phyloP scores from a whole-genome alignment of 2,888 invertebrate species.

The Pachymerium ferrugineum region DNA sequence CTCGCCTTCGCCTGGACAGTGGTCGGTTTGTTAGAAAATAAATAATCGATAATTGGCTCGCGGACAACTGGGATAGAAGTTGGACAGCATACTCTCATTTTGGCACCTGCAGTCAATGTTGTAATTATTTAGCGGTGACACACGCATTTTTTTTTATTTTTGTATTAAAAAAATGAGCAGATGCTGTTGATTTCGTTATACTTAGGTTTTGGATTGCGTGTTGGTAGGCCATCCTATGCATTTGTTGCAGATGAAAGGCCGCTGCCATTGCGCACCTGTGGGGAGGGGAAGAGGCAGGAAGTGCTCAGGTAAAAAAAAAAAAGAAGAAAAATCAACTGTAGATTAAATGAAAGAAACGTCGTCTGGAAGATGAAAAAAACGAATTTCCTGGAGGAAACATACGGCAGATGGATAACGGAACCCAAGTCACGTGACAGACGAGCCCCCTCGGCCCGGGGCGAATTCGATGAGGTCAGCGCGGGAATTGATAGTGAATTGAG shows the following conservation, averaged over 20 bases:
- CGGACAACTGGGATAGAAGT: background rate
- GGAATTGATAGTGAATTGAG: background rate
- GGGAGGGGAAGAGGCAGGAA: background rate
- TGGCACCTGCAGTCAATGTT: too few relatives aligned
- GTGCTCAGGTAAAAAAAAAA: background rate
- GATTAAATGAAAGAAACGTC: background rate
- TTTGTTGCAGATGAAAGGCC: conserved; percentile 13
- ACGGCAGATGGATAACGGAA: background rate
- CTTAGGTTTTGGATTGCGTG: background rate
- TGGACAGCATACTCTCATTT: background rate
- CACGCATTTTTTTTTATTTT: too few relatives aligned
- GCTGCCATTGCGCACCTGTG: conserved; percentile 8
- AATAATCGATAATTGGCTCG: conserved; percentile 9
- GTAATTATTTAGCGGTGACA: background rate
- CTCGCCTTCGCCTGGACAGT: background rate
- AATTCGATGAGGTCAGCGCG: background rate
- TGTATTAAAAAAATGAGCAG: too few relatives aligned
- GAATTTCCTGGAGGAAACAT: background rate
- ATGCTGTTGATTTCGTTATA: background rate
- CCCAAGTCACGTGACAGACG: background rate
- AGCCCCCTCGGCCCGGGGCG: background rate
- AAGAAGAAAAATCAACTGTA: background rate
- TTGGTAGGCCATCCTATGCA: background rate
- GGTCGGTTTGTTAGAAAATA: background rate
- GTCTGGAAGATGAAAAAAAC: background rate